These are phyloP conservation scores for Scaptodrosophila lebanonensis DNA, from an alignment of 1,140 invertebrate genomes.

Conservation along the genomic window DNA sequence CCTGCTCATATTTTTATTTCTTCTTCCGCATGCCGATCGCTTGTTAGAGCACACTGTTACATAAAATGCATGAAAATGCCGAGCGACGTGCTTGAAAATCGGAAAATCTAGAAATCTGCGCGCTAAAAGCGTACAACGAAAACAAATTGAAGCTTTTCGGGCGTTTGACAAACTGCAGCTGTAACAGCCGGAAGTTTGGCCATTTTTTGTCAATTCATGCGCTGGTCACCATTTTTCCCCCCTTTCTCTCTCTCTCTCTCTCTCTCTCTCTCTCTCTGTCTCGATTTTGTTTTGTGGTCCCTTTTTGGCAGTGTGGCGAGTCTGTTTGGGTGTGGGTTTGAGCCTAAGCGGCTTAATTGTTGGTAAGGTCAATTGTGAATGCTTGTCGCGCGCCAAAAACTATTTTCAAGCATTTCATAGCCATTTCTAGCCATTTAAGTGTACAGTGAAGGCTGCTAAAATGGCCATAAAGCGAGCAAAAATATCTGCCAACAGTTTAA, in stretches of 20 bases:
- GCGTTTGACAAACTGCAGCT: conserved; percentile 60
- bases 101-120: not conserved
- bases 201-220: no score
- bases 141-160: conserved; percentile 64
- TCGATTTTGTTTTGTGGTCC: no score
- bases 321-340: conserved; percentile 26
- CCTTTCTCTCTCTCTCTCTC: no score
- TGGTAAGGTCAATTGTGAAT: conserved; percentile 59
- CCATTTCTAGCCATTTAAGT: no score
- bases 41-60: conserved; percentile 41
- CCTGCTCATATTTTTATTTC: no score
- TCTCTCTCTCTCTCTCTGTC: no score
- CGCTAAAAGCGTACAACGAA: conserved; percentile 17
- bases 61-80: conserved; percentile 70
- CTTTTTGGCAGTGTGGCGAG: no score
- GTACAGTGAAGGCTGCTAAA: no score
- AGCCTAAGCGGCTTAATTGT: conserved; percentile 65
- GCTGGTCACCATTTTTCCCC: conserved; percentile 51
- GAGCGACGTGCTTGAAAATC: conserved; percentile 42
- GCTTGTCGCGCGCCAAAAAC: conserved; percentile 24
- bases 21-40: conserved; percentile 1
- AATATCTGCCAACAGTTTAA: no score
- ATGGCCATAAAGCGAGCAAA: no score
- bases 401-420: conserved; percentile 32
- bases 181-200: conserved; percentile 58